Conservation (phyloP, 2,797 vertebrate species). For the Poecilia wingei region DNA sequence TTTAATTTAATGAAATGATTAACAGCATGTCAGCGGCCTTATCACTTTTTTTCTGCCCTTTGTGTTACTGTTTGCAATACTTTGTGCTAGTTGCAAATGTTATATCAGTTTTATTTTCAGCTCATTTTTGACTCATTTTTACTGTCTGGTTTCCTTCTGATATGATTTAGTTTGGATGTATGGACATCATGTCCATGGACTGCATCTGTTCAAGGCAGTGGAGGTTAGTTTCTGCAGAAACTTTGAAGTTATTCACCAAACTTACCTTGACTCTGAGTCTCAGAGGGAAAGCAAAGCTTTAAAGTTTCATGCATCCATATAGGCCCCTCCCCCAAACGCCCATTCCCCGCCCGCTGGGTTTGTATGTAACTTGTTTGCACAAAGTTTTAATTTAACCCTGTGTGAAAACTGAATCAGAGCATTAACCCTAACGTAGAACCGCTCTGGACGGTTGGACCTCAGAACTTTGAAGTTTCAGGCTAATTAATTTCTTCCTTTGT, state of each 20-base stretch:
- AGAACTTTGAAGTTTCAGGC: neutral
- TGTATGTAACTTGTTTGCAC: neutral
- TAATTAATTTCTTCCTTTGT: neutral
- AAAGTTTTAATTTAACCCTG: neutral
- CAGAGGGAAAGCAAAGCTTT: neutral
- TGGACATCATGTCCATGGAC: neutral
- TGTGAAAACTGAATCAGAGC: neutral
- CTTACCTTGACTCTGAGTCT: constrained; percentile 5
- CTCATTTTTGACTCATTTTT: neutral
- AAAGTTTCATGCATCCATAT: neutral
- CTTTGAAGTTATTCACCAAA: neutral
- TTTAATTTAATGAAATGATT: neutral
- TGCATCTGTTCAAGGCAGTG: neutral
- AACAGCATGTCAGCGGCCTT: neutral
- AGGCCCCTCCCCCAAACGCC: neutral
- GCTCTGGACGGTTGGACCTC: neutral
- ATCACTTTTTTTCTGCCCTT: neutral
- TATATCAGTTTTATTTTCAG: neutral
- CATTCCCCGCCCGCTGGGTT: neutral
- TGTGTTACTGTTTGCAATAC: neutral
- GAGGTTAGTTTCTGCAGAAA: neutral
- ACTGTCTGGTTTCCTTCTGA: neutral
- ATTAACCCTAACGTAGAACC: neutral
- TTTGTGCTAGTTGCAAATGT: neutral
- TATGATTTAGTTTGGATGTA: neutral